Evolutionary conservation across 2,797 vertebrate species (phyloP).

Genomic region (Cossypha niveicapilla): DNA sequence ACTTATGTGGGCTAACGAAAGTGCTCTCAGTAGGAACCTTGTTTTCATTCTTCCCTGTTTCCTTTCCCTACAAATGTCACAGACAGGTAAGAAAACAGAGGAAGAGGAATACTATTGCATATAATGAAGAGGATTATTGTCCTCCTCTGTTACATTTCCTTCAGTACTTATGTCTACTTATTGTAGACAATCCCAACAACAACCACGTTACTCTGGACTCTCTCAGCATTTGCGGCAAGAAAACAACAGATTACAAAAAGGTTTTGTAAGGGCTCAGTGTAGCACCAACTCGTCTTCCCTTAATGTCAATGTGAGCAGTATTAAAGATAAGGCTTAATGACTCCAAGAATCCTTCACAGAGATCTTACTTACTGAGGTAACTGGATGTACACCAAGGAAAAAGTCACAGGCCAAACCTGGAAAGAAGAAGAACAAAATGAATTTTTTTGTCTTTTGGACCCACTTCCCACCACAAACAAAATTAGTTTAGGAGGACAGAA

Average conservation of each 20-base stretch:
- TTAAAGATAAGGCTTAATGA: not conserved
- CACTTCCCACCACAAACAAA: not conserved
- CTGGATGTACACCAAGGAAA: not conserved
- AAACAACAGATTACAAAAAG: not conserved
- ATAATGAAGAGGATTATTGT: not conserved
- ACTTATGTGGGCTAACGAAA: rapidly evolving
- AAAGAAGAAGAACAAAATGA: not conserved
- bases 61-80: not conserved
- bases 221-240: not conserved
- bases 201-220: not conserved
- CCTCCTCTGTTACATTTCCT: not conserved
- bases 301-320: not conserved
- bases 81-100: not conserved
- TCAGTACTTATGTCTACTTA: not conserved
- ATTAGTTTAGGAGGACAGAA: not conserved
- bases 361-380: not conserved
- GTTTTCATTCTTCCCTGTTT: not conserved
- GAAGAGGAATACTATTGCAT: not conserved
- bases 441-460: not conserved
- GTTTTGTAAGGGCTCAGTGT: not conserved
- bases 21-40: not conserved
- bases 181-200: not conserved
- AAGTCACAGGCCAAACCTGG: not conserved
- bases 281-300: not conserved
- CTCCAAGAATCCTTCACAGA: not conserved